Evolutionary conservation across 1,140 invertebrate species (phyloP).

Genomic region (Cydia splendana): DNA sequence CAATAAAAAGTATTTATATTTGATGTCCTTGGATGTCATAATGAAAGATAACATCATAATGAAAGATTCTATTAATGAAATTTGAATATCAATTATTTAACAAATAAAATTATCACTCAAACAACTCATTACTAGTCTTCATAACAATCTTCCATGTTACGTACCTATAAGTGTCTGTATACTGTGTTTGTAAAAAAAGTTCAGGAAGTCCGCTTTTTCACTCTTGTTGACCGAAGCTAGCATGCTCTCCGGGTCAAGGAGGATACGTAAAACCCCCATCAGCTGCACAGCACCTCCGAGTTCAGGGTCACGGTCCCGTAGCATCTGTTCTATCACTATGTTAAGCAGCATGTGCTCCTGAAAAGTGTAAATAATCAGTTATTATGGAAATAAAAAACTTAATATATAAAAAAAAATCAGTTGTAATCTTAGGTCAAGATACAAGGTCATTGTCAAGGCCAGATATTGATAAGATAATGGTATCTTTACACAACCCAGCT

Average conservation of each 20-base stretch:
- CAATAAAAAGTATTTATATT: no score
- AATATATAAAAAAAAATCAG: no score
- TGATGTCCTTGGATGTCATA: no score
- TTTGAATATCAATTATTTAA: no score
- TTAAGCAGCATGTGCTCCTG: constrained; percentile 97
- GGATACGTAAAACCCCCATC: constrained; percentile 94
- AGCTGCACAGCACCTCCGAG: constrained; percentile 97
- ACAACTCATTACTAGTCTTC: no score
- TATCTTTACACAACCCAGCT: background rate
- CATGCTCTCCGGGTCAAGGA: constrained; percentile 99
- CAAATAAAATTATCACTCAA: no score
- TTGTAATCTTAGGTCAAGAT: constrained; percentile 25
- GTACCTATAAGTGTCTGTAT: constrained; percentile 96
- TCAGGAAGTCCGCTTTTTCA: constrained; percentile 98
- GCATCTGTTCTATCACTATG: constrained; percentile 98
- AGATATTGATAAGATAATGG: constrained; percentile 24
- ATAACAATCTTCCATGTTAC: constrained; percentile 37
- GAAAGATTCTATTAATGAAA: no score
- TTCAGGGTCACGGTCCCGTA: constrained; percentile 92
- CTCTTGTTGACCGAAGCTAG: constrained; percentile 95
- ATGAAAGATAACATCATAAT: no score
- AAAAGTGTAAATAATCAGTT: constrained; percentile 51
- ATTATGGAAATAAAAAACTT: no score
- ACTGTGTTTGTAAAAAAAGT: constrained; percentile 99
- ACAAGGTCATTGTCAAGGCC: constrained; percentile 26